Base-by-base conservation (phyloP, 1,140 invertebrate species). In the Leptestheria dahalacensis region DNA sequence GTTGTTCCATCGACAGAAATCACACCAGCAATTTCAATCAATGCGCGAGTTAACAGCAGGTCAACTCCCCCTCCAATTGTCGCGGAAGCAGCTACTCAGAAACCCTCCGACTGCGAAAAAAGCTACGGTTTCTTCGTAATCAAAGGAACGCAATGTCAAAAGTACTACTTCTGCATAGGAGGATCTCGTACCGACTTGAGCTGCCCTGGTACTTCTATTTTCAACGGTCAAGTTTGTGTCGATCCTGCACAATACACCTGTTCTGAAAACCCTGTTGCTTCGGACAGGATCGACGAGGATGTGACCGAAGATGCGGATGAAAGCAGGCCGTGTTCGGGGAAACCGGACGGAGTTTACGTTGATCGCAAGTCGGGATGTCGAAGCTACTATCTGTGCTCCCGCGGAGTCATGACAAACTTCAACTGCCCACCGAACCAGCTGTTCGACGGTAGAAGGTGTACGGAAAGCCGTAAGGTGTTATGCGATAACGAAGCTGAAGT, bases 221-320 rank as follows among this genome's bases (percentile, higher is more conserved):
- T 78, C 65, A 78, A 78, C 64, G 77, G 76, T 0, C 73, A 78
- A 63, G 62, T 78, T 51, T 79, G 77, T 64, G 74, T 77, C 3
- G 67, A 72, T 48, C 64, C 68, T 10, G 64, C 65, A n/a, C 68
- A 70, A 52, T 77, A 74, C 62, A 64, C 69, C 0, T 79, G 77
- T 58, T 75, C 76, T n/a, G 58, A 60, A 50, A 26, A 47, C 3
- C 29, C 23, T 48, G 28, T 15, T 12, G 33, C 49, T 28, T 21
- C 4, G 11, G 61, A 26, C 29, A 25, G 24, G 20, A 25, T 15
- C 25, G 56, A 25, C 26, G n/a, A 58, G 10, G 56, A 23, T 12
- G 23, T 11, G 15, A 15, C 2, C 15, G 15, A 41, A 20, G 28
- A 41, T 2, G 29, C 23, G 11, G 63, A 65, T 25, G 61, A 57